Base-by-base conservation (phyloP, 2,888 invertebrate genomes). In the Drosophila anceps region DNA sequence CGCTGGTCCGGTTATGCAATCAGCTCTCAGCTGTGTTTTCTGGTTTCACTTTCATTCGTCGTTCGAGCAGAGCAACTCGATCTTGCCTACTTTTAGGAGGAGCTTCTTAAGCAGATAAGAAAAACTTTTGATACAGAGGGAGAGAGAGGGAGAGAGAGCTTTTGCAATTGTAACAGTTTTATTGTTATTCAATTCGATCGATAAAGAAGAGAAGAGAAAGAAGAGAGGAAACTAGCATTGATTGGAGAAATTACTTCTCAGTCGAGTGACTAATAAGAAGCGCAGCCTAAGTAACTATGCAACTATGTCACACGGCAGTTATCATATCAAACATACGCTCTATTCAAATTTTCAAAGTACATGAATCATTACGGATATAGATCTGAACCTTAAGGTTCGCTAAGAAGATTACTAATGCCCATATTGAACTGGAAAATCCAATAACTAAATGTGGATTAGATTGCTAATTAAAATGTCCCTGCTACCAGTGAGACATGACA, bases 1-100 rank as follows among this genome's bases (percentile, higher is more conserved):
- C 76, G 70, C 57, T 69, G 54, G 87, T 76, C 89, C 82, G 81
- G 82, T 91, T 89, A 91, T 86, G 91, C 83, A 91, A 91, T 89
- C 76, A 57, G 51, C 53, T 39, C 65, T 70, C 79, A 69, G 76
- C 80, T 64, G 69, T 62, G 60, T 55, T 68, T 24, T 62, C 65
- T 53, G 63, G 59, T 82, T 91, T 91, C 88, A 86, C 88, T 91
- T 91, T 91, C 88, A 55, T 81, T 90, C 69, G 74, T 41, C 15
- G 15, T 39, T 41, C 24, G 31, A 46, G 10, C 39, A 13, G 4
- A 4, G 33, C 4, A 6, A 29, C 1, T 5, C n/a, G 15, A 10
- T 10, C 15, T 20, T 73, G 73, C 59, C 53, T 68, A 73, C 73
- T 73, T 73, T 73, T 68, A 37, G 73, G 73, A 10, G n/a, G 33